phyloP scores from a whole-genome alignment of 2,113 vertebrate species.

The Gorilla gorilla region DNA sequence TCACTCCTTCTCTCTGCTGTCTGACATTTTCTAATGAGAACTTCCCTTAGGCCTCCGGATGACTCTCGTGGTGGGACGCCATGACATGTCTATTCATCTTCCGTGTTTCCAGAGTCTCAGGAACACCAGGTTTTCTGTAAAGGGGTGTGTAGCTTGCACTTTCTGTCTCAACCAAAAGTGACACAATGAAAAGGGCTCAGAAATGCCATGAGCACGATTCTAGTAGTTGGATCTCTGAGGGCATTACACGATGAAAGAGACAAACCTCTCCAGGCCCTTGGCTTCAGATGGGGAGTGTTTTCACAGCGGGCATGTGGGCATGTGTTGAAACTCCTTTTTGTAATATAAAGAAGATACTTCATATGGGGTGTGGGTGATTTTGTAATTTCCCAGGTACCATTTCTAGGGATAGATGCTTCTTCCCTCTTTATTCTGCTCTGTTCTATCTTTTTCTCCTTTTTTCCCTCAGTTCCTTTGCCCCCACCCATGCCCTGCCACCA shows the following conservation, averaged over 20 bases:
- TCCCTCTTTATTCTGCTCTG: not conserved
- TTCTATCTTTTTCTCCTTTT: not conserved
- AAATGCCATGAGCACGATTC: not conserved
- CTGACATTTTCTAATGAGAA: conserved; percentile 60
- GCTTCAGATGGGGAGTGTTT: not conserved
- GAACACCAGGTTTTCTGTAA: not conserved
- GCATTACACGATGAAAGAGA: rapidly evolving
- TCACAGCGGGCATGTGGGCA: not conserved
- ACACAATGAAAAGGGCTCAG: not conserved
- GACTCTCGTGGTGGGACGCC: not conserved
- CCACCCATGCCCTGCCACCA: not conserved
- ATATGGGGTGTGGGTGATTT: rapidly evolving
- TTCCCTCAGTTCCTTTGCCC: not conserved
- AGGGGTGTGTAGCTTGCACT: not conserved
- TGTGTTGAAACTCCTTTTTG: not conserved
- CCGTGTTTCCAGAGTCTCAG: not conserved
- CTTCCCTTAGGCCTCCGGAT: not conserved
- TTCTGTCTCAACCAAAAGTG: not conserved
- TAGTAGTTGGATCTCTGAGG: not conserved
- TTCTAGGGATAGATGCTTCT: too few relatives aligned
- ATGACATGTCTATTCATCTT: conserved; percentile 8
- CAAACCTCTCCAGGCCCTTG: not conserved
- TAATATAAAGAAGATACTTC: not conserved
- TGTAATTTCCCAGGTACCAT: not conserved
- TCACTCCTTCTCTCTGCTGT: not conserved